Evolutionary conservation across 1,140 invertebrate species (phyloP).

Genomic region (Drosophila ironensis): DNA sequence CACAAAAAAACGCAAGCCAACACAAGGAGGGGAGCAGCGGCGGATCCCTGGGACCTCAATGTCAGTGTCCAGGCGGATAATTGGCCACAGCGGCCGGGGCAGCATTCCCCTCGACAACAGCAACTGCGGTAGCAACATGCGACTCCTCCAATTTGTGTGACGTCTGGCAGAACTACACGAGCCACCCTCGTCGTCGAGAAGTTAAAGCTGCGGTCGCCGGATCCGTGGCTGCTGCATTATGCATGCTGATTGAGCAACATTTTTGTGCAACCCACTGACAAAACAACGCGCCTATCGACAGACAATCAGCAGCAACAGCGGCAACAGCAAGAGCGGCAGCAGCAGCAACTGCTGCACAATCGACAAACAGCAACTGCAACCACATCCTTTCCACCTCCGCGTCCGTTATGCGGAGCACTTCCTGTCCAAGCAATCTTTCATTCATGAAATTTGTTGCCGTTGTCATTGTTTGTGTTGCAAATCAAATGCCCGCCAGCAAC

Average conservation of each 20-base stretch:
- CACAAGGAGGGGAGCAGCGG: not conserved
- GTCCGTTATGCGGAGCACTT: constrained; percentile 79
- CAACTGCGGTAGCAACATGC: constrained; percentile 19
- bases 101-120: constrained; percentile 24
- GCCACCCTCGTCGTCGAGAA: constrained; percentile 60
- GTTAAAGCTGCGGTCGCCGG: constrained; percentile 8
- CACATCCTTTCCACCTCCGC: constrained; percentile 81
- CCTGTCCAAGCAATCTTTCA: constrained; percentile 78
- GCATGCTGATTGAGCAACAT: constrained; percentile 80
- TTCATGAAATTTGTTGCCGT: constrained; percentile 81
- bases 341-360: constrained; percentile 4
- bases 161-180: constrained; percentile 41
- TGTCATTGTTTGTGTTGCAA: constrained; percentile 81
- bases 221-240: constrained; percentile 63
- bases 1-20: not conserved
- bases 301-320: constrained; percentile 66
- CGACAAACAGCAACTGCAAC: constrained; percentile 40
- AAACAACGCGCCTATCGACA: constrained; percentile 77
- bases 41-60: constrained; percentile 39
- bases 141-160: constrained; percentile 47
- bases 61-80: constrained; percentile 60
- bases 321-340: constrained; percentile 16
- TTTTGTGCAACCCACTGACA: constrained; percentile 78
- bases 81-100: constrained; percentile 36
- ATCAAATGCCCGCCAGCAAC: constrained; percentile 74